Evolutionary conservation across 2,113 vertebrate genomes (phyloP).

Genomic region (Eurypyga helias): DNA sequence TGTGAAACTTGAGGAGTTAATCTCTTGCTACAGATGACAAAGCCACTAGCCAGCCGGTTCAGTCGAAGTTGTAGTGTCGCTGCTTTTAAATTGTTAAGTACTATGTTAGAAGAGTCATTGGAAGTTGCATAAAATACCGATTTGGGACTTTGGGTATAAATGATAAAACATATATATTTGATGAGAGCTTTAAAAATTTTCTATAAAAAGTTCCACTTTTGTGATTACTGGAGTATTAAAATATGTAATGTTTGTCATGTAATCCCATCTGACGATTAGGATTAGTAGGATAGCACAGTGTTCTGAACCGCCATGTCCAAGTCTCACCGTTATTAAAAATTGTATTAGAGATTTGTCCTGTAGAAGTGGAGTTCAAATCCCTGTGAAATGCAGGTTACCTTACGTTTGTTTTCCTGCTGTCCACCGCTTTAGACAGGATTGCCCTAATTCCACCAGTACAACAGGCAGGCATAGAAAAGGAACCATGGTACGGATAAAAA

Average conservation of each 20-base stretch:
- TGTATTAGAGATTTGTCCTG: not conserved
- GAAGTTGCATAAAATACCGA: conserved; percentile 49
- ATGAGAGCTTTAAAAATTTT: conserved; percentile 15
- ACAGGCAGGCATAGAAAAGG: not conserved
- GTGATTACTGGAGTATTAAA: conserved; percentile 14
- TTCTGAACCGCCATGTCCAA: not conserved
- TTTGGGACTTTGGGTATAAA: conserved; percentile 4
- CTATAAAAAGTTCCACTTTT: conserved; percentile 9
- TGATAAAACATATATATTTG: not conserved
- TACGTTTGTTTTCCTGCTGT: not conserved
- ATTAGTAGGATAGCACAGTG: not conserved
- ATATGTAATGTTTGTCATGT: not conserved
- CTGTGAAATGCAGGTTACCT: not conserved
- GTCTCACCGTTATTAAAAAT: not conserved
- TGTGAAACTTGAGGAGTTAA: not conserved
- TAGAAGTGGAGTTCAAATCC: not conserved
- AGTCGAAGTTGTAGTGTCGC: not conserved
- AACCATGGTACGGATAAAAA: accelerated
- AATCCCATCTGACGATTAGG: conserved; percentile 25
- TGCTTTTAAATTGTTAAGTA: conserved; percentile 53
- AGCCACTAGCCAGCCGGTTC: not conserved
- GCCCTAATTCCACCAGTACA: not conserved
- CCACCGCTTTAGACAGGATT: not conserved
- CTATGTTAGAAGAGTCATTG: conserved; percentile 17
- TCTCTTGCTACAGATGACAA: not conserved